phyloP scores from a whole-genome alignment of 2,888 invertebrate species.

The Tipula vernalis region DNA sequence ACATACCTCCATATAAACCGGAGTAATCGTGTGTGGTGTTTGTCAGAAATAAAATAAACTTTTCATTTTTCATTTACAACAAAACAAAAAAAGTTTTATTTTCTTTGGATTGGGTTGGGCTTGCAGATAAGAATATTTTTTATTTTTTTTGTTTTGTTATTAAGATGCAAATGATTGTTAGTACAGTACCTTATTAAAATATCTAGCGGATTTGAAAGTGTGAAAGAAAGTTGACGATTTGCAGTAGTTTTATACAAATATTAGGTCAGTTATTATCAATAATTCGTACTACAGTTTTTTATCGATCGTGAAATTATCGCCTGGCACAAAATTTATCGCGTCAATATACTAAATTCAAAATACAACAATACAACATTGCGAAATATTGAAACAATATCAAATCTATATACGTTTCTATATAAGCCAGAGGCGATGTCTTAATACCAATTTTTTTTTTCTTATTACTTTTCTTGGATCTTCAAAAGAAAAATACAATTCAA shows the following conservation, averaged over 20 bases:
- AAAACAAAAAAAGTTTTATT: not conserved
- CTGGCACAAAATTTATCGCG: not conserved
- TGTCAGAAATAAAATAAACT: not conserved
- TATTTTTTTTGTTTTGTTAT: not conserved
- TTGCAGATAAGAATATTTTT: not conserved
- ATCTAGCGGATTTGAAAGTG: not conserved
- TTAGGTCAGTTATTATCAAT: not conserved
- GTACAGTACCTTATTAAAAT: not conserved
- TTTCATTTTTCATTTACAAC: not conserved
- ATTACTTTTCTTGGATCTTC: not conserved
- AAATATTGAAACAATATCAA: not conserved
- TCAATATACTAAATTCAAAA: not conserved
- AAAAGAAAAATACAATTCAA: not conserved
- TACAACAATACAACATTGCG: not conserved
- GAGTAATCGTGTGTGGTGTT: not conserved
- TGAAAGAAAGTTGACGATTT: not conserved
- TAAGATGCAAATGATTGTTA: constrained; percentile 4
- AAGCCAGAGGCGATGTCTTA: constrained; percentile 4
- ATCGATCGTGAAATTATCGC: not conserved
- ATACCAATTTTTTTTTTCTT: not conserved
- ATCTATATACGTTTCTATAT: not conserved
- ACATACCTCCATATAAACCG: no score
- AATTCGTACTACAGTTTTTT: not conserved
- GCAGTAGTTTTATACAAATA: not conserved
- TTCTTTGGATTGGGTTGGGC: not conserved